phyloP scores from a whole-genome alignment of 1,140 invertebrate species.

The Fopius arisanus region DNA sequence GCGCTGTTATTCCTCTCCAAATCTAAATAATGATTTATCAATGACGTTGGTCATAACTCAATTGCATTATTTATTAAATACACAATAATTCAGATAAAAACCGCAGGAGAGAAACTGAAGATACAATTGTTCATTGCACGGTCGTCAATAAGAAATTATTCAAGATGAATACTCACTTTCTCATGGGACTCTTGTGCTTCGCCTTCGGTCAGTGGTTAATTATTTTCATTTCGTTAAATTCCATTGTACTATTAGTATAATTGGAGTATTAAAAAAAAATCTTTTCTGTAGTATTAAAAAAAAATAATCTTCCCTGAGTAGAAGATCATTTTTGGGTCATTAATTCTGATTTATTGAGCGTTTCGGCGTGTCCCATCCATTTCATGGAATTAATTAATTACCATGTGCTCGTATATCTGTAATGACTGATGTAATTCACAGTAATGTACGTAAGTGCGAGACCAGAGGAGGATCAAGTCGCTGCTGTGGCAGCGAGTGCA shows the following conservation, averaged over 20 bases:
- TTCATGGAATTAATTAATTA: no score
- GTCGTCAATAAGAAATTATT: not conserved
- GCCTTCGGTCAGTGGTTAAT: not conserved
- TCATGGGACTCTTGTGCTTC: not conserved
- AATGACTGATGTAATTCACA: not conserved
- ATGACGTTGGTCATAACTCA: not conserved
- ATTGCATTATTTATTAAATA: not conserved
- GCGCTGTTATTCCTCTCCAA: not conserved
- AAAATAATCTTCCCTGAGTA: no score
- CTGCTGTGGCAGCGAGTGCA: not conserved
- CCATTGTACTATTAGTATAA: no score
- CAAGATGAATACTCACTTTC: not conserved
- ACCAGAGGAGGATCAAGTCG: not conserved
- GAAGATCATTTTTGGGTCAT: no score
- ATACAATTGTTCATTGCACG: not conserved
- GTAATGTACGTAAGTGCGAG: not conserved
- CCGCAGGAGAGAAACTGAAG: not conserved
- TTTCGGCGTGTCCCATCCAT: no score
- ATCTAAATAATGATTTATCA: not conserved
- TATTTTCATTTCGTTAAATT: no score
- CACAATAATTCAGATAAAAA: not conserved
- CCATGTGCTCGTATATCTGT: no score
- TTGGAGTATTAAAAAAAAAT: no score
- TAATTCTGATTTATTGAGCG: no score
- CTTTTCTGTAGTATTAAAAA: no score